A percentile compares a stretch with the other conserved stretches of the same genome.
These are phyloP conservation scores for Pachydiplax longipennis DNA, from an alignment of 2,888 invertebrate species.

Conservation along the genomic window DNA sequence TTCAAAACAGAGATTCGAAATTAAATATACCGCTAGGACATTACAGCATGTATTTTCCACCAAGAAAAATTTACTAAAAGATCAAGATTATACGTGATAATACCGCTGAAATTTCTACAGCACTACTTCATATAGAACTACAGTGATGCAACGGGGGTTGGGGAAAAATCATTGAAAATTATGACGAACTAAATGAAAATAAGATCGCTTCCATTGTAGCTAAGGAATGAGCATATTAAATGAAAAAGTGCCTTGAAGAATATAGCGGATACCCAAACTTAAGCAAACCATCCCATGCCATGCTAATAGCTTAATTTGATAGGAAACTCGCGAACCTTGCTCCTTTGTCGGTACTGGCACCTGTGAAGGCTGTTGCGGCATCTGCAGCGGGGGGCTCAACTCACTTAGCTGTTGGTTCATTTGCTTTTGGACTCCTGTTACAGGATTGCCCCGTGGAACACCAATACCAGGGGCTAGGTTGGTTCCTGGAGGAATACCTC, in stretches of 20 bases:
- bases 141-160: too few relatives aligned
- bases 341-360: conserved; percentile 60
- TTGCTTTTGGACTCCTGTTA: conserved; percentile 63
- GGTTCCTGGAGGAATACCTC: conserved; percentile 57
- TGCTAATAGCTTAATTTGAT: not conserved
- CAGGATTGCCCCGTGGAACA: conserved; percentile 59
- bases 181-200: too few relatives aligned
- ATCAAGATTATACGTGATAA: too few relatives aligned
- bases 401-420: conserved; percentile 65
- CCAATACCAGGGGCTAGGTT: conserved; percentile 62
- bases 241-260: conserved; percentile 9
- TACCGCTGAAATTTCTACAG: not conserved
- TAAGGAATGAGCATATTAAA: too few relatives aligned
- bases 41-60: too few relatives aligned
- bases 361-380: conserved; percentile 54
- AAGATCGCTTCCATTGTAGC: too few relatives aligned
- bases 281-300: not conserved
- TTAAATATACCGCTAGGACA: too few relatives aligned
- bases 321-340: conserved; percentile 59
- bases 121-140: not conserved
- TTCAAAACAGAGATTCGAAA: too few relatives aligned
- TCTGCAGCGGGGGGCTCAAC: conserved; percentile 60
- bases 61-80: too few relatives aligned
- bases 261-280: not conserved
- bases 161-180: too few relatives aligned